Base-by-base conservation (phyloP, 2,888 invertebrate genomes). In the Leucophenga montana region DNA sequence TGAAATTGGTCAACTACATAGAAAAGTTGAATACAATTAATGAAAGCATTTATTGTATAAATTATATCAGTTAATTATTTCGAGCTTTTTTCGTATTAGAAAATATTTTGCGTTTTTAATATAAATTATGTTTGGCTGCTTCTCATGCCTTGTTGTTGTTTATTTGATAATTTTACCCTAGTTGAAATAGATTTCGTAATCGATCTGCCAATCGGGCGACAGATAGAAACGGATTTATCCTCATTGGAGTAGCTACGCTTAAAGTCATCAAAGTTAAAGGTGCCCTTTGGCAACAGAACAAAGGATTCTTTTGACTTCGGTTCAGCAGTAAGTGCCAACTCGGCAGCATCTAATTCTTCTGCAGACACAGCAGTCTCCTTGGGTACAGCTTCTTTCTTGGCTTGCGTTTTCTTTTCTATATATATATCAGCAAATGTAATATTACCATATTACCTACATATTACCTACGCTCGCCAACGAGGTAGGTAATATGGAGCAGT, bases 151-250 rank as follows among this genome's bases (percentile, higher is more conserved):
- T 73, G 67, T 71, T 72, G 61, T 74, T 73, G 72, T 86, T 92
- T 93, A 99, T 91, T 99, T 99, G 92, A 98, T 99, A 90, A 99
- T 95, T 91, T 99, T 99, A 90, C 99, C 99, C 91, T 99, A 97
- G 91, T 97, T 98, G 92, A 98, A 98, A 89, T 99, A 99, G 9
- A 95, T 95, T 90, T 98, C 98, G 88, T 97, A 99, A 90, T 99
- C 99, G 66, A 98, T 92, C n/a, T n/a, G n/a, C n/a, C n/a, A n/a
- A n/a, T n/a, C n/a, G n/a, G n/a, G n/a, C n/a, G n/a, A n/a, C n/a
- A 97, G 87, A 99, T 93, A 70, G 99, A 98, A 86, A 95, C 94
- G 8, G 92, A 90, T 86, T 96, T 97, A 39, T 96, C 97, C 89
- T 99, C 96, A 86, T 99, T 99, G 67, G 98, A 98, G 90, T 99